These are phyloP conservation scores for Papilio aristodemus DNA, from an alignment of 1,140 invertebrate genomes.

Conservation along the genomic window DNA sequence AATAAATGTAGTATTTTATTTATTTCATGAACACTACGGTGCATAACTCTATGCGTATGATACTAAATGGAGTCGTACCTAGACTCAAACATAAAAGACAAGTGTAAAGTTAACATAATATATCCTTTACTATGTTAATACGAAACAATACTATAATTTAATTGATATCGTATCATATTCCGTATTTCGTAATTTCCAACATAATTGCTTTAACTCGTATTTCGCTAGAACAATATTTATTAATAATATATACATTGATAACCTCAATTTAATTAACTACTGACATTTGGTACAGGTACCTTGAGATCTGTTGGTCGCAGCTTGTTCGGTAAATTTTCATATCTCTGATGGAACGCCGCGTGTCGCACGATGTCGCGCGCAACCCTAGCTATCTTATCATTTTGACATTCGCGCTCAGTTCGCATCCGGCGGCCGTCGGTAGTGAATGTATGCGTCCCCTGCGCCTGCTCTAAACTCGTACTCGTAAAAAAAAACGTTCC, in stretches of 20 bases:
- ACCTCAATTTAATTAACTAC: constrained; percentile 21
- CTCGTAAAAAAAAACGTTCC: constrained; percentile 12
- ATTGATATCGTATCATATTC: not conserved
- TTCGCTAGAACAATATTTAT: constrained; percentile 19
- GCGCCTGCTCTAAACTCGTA: not conserved
- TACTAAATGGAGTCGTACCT: too few species aligned
- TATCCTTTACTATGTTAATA: constrained; percentile 3
- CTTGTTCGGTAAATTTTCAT: constrained; percentile 15
- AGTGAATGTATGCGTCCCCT: constrained; percentile 24
- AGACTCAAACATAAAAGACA: not conserved
- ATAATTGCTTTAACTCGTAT: not conserved
- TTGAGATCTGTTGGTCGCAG: not conserved
- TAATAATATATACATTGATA: constrained; percentile 11
- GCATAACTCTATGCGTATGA: too few species aligned
- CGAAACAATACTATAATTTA: not conserved
- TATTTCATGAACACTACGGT: too few species aligned
- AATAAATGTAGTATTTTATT: too few species aligned
- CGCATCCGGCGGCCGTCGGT: constrained; percentile 28
- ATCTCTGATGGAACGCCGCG: not conserved
- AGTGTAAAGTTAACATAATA: not conserved
- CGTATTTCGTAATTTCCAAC: not conserved
- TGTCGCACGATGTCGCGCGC: constrained; percentile 19
- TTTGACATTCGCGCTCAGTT: constrained; percentile 36
- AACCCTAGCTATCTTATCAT: constrained; percentile 35
- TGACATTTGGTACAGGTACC: not conserved